These are phyloP conservation scores for Umimayanthus chanpuru DNA, from an alignment of 92 coral and sea anemone genomes.

Conservation along the genomic window DNA sequence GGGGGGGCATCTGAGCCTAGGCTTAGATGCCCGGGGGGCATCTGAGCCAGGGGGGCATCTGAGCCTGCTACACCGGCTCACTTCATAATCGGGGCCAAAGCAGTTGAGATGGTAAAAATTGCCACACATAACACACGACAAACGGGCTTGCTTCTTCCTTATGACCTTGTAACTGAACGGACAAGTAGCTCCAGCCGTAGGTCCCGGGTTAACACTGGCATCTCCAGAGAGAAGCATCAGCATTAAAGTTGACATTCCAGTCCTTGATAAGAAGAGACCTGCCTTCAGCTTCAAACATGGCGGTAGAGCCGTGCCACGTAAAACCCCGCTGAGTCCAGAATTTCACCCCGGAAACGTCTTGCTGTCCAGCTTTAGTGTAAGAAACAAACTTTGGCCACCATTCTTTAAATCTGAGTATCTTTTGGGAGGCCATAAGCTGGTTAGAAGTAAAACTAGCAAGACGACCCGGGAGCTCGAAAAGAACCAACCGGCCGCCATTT, in stretches of 20 bases:
- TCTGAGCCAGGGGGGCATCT: too few relatives aligned
- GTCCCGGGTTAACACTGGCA: conserved; percentile 41
- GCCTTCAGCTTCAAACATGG: conserved; percentile 53
- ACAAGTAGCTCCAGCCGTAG: not conserved
- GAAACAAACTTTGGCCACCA: conserved; percentile 33
- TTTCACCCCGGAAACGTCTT: conserved; percentile 41
- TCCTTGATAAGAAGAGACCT: conserved; percentile 21
- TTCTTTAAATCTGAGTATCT: too few relatives aligned
- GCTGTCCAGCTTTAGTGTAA: conserved; percentile 37
- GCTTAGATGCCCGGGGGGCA: too few relatives aligned
- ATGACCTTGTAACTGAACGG: conserved; percentile 28
- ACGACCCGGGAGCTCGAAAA: too few relatives aligned
- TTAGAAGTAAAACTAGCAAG: too few relatives aligned
- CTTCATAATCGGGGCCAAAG: too few relatives aligned
- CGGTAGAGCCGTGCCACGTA: conserved; percentile 18
- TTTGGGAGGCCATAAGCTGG: too few relatives aligned
- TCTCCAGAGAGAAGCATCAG: conserved; percentile 44
- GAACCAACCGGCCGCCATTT: too few relatives aligned
- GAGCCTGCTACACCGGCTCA: too few relatives aligned
- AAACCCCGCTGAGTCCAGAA: not conserved
- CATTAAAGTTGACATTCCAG: conserved; percentile 37
- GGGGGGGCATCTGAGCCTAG: too few relatives aligned
- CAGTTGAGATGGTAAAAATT: conserved; percentile 37
- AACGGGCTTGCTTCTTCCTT: conserved; percentile 35
- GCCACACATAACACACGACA: conserved; percentile 32